Percentiles rank a stretch among this genome's conserved stretches.
phyloP scores from a whole-genome alignment of 2,797 vertebrate species.

The Neosilurus hyrtlii region DNA sequence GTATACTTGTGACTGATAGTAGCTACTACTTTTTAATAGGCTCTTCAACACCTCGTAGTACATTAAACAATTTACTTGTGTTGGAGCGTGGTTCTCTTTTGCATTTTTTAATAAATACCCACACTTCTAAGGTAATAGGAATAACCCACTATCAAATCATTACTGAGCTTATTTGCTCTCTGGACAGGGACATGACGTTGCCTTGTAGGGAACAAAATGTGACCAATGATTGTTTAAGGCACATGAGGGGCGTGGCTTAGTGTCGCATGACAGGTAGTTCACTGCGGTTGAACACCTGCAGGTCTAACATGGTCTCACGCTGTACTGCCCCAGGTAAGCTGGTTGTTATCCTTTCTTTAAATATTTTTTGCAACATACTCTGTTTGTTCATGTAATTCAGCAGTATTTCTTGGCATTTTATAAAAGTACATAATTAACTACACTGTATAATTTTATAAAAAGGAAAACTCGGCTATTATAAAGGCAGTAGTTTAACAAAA shows the following conservation, averaged over 20 bases:
- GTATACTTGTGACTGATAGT: neutral
- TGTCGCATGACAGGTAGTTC: neutral
- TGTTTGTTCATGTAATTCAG: neutral
- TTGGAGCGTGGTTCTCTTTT: neutral
- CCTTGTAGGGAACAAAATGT: neutral
- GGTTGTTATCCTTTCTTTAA: neutral
- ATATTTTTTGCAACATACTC: too few relatives aligned
- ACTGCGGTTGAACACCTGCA: slow-evolving; percentile 5
- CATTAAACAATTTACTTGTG: neutral
- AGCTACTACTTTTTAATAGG: neutral
- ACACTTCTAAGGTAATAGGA: too few relatives aligned
- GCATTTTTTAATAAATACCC: too few relatives aligned
- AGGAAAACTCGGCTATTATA: neutral
- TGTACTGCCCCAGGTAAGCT: slow-evolving; percentile 8
- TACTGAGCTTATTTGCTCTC: neutral
- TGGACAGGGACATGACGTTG: neutral
- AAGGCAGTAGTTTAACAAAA: too few relatives aligned
- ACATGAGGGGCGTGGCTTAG: neutral
- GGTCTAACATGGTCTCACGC: neutral
- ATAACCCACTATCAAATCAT: neutral
- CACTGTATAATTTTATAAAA: neutral
- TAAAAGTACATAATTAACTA: neutral
- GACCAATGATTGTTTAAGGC: slow-evolving; percentile 8
- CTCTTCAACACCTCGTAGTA: neutral
- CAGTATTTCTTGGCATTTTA: neutral